Evolutionary conservation across 2,797 vertebrate genomes (phyloP).

Genomic region (Margarornis squamiger): DNA sequence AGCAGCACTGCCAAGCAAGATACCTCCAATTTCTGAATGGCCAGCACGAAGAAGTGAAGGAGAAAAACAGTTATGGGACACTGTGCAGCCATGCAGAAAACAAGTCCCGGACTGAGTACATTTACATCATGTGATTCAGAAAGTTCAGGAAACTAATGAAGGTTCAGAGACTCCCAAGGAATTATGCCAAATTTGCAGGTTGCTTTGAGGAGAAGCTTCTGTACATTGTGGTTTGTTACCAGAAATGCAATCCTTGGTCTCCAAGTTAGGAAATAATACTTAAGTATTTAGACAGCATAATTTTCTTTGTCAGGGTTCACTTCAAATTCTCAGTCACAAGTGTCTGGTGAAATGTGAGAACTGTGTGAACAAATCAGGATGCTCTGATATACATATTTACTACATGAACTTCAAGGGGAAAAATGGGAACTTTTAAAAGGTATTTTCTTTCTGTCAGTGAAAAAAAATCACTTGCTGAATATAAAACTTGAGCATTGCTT

Average conservation of each 20-base stretch:
- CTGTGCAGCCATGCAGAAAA: neutral
- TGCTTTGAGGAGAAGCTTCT: neutral
- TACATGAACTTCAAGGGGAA: neutral
- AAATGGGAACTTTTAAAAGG: neutral
- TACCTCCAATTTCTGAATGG: neutral
- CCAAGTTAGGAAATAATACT: neutral
- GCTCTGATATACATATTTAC: neutral
- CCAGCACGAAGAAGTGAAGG: neutral
- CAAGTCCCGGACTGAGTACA: neutral
- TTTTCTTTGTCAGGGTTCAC: neutral
- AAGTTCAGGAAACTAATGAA: neutral
- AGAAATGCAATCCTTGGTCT: neutral
- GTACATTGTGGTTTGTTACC: neutral
- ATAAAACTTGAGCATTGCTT: neutral
- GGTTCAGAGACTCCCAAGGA: neutral
- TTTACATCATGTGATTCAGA: neutral
- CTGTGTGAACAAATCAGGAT: neutral
- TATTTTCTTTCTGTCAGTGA: neutral
- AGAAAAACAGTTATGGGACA: neutral
- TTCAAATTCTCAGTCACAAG: neutral
- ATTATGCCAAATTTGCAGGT: neutral
- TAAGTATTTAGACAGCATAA: neutral
- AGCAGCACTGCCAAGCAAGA: neutral
- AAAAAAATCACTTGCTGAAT: neutral
- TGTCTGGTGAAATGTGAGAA: neutral